These are phyloP conservation scores for Onychostoma macrolepis DNA, from an alignment of 2,113 vertebrate species.

Conservation along the genomic window DNA sequence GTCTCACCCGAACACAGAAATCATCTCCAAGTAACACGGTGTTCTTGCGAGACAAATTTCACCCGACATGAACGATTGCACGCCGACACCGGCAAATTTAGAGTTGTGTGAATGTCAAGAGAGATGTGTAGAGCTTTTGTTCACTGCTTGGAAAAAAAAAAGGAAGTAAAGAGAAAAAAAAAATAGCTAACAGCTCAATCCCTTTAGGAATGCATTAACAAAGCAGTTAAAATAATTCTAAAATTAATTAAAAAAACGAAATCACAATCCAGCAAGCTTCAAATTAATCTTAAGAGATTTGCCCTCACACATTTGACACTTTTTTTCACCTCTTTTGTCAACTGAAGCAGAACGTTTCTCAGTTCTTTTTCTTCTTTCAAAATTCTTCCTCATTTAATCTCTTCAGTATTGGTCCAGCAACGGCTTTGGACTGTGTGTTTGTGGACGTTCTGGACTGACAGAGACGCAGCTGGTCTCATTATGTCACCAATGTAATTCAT, in stretches of 20 bases:
- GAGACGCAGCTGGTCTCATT: constrained; percentile 43
- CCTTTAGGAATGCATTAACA: constrained; percentile 78
- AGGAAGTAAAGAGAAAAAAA: constrained; percentile 18
- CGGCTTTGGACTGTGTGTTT: background rate
- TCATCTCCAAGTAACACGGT: constrained; percentile 68
- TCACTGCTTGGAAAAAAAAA: constrained; percentile 35
- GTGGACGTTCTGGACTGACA: constrained; percentile 33
- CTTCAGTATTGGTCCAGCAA: constrained; percentile 3
- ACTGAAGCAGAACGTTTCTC: constrained; percentile 29
- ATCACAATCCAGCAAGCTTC: constrained; percentile 79
- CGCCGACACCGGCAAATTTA: constrained; percentile 68
- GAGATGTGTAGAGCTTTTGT: constrained; percentile 75
- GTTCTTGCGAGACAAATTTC: constrained; percentile 71
- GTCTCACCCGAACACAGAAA: constrained; percentile 64
- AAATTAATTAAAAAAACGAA: constrained; percentile 79
- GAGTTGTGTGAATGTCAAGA: constrained; percentile 75
- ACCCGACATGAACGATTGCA: constrained; percentile 66
- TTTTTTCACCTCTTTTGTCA: constrained; percentile 62
- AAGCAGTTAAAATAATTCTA: constrained; percentile 75
- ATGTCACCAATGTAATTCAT: constrained; percentile 38
- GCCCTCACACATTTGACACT: constrained; percentile 70
- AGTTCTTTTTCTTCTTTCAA: background rate
- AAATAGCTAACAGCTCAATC: constrained; percentile 73
- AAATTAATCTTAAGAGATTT: constrained; percentile 81
- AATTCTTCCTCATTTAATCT: background rate